Conservation (phyloP, 2,113 vertebrate genomes). For the Accipiter cooperii region DNA sequence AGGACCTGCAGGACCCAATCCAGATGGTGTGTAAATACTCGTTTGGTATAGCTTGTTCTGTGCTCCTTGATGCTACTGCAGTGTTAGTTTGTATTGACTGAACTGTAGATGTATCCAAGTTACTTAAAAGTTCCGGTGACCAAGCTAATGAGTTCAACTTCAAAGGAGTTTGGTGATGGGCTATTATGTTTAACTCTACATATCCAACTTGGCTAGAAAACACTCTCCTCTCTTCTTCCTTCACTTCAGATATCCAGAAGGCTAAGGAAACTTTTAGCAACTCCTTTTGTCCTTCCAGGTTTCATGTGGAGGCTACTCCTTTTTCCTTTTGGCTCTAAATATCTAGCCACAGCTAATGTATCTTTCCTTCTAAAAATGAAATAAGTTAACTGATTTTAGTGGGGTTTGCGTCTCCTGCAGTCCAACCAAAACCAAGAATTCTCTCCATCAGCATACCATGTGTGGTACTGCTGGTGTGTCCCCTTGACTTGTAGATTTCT, state of each 20-base stretch:
- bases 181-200: neutral
- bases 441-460: rapidly evolving
- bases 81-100: neutral
- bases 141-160: neutral
- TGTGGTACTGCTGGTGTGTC: neutral
- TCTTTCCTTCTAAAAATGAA: neutral
- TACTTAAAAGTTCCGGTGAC: neutral
- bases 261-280: neutral
- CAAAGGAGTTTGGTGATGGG: neutral
- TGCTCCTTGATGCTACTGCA: neutral
- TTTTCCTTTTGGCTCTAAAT: neutral
- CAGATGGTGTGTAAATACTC: neutral
- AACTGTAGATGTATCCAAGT: neutral
- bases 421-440: neutral
- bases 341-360: neutral
- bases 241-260: neutral
- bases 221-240: neutral
- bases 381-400: neutral
- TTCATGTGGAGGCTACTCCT: neutral
- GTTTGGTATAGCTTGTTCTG: neutral
- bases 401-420: neutral
- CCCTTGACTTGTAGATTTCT: neutral
- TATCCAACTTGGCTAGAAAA: neutral
- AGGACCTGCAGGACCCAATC: neutral
- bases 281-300: neutral